Percentiles rank a stretch among this genome's conserved stretches.
Conservation (phyloP, 2,797 vertebrate genomes). For the Heteromormyrus szaboi region DNA sequence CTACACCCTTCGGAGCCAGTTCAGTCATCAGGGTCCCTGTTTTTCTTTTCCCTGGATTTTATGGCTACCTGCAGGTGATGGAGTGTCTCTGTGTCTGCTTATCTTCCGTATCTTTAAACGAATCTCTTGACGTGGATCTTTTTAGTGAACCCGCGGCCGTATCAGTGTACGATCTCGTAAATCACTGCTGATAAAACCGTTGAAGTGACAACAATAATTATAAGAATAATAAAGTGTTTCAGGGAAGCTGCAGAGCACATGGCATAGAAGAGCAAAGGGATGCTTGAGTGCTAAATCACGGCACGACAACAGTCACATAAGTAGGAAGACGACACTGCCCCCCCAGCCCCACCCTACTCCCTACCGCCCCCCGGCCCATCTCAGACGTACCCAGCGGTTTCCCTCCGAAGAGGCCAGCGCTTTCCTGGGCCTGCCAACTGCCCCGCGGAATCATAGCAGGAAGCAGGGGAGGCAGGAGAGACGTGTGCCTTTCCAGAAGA, state of each 20-base stretch:
- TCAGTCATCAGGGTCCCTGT: slow-evolving; percentile 50
- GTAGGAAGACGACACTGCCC: not conserved
- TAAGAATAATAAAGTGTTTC: not conserved
- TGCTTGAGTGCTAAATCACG: not conserved
- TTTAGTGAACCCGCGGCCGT: not conserved
- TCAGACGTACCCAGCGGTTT: not conserved
- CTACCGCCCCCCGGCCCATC: not conserved
- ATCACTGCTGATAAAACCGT: not conserved
- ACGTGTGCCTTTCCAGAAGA: slow-evolving; percentile 49
- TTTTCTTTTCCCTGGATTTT: not conserved
- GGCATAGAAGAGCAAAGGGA: not conserved
- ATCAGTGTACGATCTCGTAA: not conserved
- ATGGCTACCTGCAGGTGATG: not conserved
- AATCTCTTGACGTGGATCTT: not conserved
- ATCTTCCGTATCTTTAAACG: not conserved
- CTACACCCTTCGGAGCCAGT: slow-evolving; percentile 42
- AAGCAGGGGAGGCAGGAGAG: slow-evolving; percentile 28
- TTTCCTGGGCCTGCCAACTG: not conserved
- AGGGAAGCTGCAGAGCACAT: not conserved
- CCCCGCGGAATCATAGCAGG: not conserved
- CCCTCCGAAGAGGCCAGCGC: not conserved
- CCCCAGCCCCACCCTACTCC: not conserved
- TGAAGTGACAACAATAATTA: not conserved
- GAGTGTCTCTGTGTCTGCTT: not conserved
- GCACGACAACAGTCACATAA: not conserved